Conservation (phyloP, 2,888 invertebrate genomes). For the Clunio marinus region DNA sequence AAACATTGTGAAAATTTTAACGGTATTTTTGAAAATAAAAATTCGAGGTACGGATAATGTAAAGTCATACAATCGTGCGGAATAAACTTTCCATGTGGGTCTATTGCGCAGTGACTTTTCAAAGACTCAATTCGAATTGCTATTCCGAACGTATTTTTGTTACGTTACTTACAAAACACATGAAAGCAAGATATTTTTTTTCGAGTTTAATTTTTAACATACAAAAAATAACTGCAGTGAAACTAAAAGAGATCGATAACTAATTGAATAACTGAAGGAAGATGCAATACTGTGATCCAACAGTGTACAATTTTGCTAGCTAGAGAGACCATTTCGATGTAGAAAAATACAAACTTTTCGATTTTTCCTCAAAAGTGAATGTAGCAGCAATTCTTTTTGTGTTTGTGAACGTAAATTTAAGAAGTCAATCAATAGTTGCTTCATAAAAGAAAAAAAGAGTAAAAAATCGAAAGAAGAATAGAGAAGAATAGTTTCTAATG, state of each 20-base stretch:
- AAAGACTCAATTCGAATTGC: no score
- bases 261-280: not conserved
- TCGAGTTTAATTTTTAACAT: not conserved
- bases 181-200: not conserved
- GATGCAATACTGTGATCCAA: not conserved
- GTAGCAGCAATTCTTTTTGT: not conserved
- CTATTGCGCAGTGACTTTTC: no score
- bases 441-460: not conserved
- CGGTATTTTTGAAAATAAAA: no score
- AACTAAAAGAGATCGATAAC: not conserved
- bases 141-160: no score
- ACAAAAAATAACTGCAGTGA: constrained; percentile 2
- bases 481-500: not conserved
- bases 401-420: not conserved
- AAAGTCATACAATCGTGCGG: no score
- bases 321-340: not conserved
- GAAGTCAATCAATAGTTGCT: not conserved
- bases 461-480: not conserved
- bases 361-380: not conserved
- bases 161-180: no score
- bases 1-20: no score
- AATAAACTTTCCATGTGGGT: no score
- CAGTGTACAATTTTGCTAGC: not conserved
- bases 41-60: no score
- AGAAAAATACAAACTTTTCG: not conserved